Evolutionary conservation across 2,797 vertebrate species (phyloP), one percentile per base, ranked within the genome.

Genomic region (Chelidonichthys spinosus): DNA sequence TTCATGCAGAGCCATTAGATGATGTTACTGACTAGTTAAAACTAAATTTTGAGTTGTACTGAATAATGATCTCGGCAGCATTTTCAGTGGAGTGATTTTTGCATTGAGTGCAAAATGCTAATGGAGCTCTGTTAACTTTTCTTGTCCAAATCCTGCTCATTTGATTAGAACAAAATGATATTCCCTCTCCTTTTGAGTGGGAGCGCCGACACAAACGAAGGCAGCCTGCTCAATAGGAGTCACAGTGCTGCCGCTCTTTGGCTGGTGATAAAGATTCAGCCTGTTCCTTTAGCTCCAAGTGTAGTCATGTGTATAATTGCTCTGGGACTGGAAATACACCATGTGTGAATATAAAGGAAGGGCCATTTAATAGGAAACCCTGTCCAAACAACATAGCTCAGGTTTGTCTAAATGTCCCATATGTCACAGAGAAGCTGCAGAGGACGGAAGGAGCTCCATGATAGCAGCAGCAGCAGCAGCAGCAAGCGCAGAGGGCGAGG

Each of bases 271-370:
- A 94, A 96, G 93, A 80, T 89, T 90, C 88, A 84, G 72, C 76
- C 85, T 90, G 61, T 91, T 91, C 92, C 76, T 85, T 90, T 92
- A 90, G 71, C 90, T 95, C 93, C 92, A 93, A 93, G 83, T 85
- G 92, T 95, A 89, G 87, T 93, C 89, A 92, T 91, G 83, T 94
- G 90, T 60, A 61, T 94, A 93, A 95, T 95, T 95, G 89, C 92
- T 90, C 81, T 93, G 90, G 94, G 93, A 92, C 86, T 81, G 76
- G 90, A 90, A 91, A 89, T 87, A 89, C 90, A 85, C 86, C 87
- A 78, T 88, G 90, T 85, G 93, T 95, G 94, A 94, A 89, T 89
- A 70, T 82, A 89, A 93, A 92, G 63, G 85, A 85, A 83, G 84
- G 89, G 69, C 83, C 88, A 83, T 87, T 89, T 90, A 93, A 92